Percentiles rank a stretch among this genome's conserved stretches.
Conservation (phyloP, 2,797 vertebrate species). For the Margarornis squamiger region DNA sequence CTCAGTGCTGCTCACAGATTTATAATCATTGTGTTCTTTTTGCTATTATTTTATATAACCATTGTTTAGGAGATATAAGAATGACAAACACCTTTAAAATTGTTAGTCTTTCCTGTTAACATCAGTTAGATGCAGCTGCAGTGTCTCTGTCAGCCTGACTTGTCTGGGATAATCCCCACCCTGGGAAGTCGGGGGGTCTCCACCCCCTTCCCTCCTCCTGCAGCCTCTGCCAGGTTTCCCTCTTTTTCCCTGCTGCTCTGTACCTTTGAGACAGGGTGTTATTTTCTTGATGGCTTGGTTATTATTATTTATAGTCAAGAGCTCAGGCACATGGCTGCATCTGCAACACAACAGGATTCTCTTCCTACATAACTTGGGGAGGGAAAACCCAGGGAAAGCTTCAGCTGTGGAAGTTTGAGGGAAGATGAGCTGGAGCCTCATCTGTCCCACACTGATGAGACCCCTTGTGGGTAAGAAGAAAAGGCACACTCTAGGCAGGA, state of each 20-base stretch:
- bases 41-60: neutral
- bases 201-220: neutral
- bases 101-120: neutral
- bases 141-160: neutral
- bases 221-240: neutral
- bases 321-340: neutral
- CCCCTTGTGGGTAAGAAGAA: no score
- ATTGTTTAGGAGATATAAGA: neutral
- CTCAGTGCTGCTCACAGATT: neutral
- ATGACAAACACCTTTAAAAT: neutral
- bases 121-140: neutral
- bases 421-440: neutral
- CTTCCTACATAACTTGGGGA: accelerated
- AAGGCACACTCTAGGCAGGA: no score
- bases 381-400: no score
- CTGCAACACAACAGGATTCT: neutral
- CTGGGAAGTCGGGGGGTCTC: neutral
- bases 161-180: neutral
- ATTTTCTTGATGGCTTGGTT: neutral
- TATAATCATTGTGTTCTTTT: neutral
- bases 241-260: neutral
- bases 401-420: accelerated
- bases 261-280: neutral
- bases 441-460: neutral
- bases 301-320: accelerated